Evolutionary conservation across 2,113 vertebrate species (phyloP).

Genomic region (Solea solea): DNA sequence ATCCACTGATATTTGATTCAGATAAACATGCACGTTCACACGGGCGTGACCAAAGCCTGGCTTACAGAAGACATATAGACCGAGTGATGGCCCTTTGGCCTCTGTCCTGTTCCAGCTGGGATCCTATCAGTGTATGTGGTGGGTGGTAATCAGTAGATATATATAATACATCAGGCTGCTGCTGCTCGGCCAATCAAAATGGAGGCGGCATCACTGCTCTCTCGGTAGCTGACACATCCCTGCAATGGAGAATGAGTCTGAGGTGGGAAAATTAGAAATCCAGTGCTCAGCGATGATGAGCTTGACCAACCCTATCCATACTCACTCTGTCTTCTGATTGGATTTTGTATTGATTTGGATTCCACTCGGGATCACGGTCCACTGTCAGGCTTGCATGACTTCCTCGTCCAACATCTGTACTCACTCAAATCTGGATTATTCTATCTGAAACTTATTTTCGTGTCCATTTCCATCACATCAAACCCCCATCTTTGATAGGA

Average conservation of each 20-base stretch:
- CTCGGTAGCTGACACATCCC: constrained; percentile 60
- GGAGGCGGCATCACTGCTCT: constrained; percentile 42
- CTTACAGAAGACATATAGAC: constrained; percentile 43
- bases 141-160: constrained; percentile 78
- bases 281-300: constrained; percentile 54
- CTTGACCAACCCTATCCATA: constrained; percentile 53
- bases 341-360: constrained; percentile 38
- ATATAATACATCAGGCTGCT: constrained; percentile 73
- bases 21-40: constrained; percentile 33
- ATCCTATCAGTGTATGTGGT: constrained; percentile 75
- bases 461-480: not conserved
- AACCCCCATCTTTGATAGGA: not conserved
- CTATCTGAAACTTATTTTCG: not conserved
- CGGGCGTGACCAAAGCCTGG: constrained; percentile 2
- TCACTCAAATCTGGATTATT: not conserved
- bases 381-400: constrained; percentile 2
- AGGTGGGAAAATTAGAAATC: constrained; percentile 57
- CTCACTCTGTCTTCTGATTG: constrained; percentile 15
- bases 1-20: constrained; percentile 19
- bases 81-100: constrained; percentile 54
- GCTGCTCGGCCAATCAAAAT: constrained; percentile 39
- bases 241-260: constrained; percentile 65
- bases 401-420: not conserved
- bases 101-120: constrained; percentile 61
- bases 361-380: constrained; percentile 37